A percentile compares a stretch with the other conserved stretches of the same genome.
phyloP scores from a whole-genome alignment of 2,888 invertebrate species.

The Marasmarcha lunaedactyla region DNA sequence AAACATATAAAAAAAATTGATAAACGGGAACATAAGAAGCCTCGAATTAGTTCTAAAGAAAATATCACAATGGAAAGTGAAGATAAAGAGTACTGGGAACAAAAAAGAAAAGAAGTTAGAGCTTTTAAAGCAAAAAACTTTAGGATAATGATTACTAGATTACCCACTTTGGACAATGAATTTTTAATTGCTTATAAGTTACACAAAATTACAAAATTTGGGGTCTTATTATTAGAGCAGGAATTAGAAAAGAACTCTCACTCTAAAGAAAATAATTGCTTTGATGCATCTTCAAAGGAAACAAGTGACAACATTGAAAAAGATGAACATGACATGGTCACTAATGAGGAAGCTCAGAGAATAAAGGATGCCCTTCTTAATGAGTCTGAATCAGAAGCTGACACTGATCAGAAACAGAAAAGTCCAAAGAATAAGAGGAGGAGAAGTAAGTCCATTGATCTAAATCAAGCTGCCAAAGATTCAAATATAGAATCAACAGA shows the following conservation, averaged over 20 bases:
- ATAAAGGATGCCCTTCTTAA: slow-evolving; percentile 16
- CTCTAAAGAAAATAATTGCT: neutral
- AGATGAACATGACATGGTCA: neutral
- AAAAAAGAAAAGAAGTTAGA: slow-evolving; percentile 33
- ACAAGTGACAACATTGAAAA: neutral
- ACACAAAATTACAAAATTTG: slow-evolving; percentile 29
- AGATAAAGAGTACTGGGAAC: slow-evolving; percentile 22
- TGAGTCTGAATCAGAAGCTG: slow-evolving; percentile 21
- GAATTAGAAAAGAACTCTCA: neutral
- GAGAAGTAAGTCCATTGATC: slow-evolving; percentile 6
- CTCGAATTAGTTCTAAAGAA: neutral
- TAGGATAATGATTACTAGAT: slow-evolving; percentile 26
- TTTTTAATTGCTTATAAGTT: slow-evolving; percentile 32
- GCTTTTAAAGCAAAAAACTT: slow-evolving; percentile 40
- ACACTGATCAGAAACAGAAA: slow-evolving; percentile 3
- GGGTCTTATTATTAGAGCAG: slow-evolving; percentile 26
- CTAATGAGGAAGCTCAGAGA: slow-evolving; percentile 12
- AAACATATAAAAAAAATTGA: slow-evolving; percentile 9
- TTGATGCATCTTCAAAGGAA: slow-evolving; percentile 1
- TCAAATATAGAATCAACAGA: too few species aligned
- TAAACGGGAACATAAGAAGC: slow-evolving; percentile 1
- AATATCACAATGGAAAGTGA: slow-evolving; percentile 6
- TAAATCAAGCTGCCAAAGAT: neutral
- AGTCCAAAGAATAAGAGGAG: slow-evolving; percentile 10
- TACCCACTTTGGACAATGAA: slow-evolving; percentile 29